These are phyloP conservation scores for Zeugodacus cucurbitae DNA, from an alignment of 1,140 invertebrate species.

Conservation along the genomic window DNA sequence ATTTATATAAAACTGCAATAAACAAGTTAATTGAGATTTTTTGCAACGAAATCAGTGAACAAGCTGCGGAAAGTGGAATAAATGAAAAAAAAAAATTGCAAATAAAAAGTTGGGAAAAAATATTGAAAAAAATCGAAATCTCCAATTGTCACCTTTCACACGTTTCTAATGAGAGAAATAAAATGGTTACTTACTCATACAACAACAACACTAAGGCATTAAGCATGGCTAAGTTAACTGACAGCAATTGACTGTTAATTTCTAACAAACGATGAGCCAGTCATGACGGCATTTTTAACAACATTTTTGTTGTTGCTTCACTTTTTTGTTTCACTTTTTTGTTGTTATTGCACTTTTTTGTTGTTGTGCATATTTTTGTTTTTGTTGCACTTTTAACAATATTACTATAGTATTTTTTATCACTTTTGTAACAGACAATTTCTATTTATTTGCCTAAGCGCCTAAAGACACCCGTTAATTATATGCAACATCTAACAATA, in stretches of 20 bases:
- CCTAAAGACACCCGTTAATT: not conserved
- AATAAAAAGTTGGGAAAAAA: not conserved
- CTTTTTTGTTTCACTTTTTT: too few species aligned
- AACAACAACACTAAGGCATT: too few species aligned
- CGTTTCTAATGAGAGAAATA: not conserved
- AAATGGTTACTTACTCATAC: too few species aligned
- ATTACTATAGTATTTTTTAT: too few species aligned
- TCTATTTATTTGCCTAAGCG: not conserved
- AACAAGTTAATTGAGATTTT: not conserved
- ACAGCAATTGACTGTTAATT: not conserved
- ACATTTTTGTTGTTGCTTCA: not conserved
- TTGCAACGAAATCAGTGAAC: too few species aligned
- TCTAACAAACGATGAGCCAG: not conserved
- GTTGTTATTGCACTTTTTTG: too few species aligned
- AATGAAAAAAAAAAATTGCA: not conserved
- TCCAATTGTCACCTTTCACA: not conserved
- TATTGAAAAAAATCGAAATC: not conserved
- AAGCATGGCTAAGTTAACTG: not conserved
- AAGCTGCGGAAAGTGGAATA: too few species aligned
- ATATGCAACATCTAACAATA: not conserved
- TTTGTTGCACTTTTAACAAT: too few species aligned
- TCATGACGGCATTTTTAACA: not conserved
- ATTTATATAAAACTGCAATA: not conserved
- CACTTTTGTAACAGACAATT: not conserved
- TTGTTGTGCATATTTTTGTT: too few species aligned